Evolutionary conservation across 2,113 vertebrate genomes (phyloP).

Genomic region (Synodontis membranacea): DNA sequence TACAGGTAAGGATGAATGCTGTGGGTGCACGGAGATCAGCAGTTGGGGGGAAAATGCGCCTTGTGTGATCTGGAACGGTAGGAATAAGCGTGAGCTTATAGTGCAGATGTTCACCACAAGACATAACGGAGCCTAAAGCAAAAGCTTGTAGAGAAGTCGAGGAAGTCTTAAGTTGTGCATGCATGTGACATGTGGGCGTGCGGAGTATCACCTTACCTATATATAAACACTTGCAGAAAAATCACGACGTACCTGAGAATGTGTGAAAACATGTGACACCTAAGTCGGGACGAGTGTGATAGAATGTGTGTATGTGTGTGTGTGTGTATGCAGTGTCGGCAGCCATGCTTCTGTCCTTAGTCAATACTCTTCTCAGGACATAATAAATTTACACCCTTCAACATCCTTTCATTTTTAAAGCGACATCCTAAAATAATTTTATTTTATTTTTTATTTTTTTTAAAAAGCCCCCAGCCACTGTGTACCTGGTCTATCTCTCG

Average conservation of each 20-base stretch:
- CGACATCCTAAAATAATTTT: background rate
- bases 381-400: background rate
- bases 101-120: background rate
- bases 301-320: background rate
- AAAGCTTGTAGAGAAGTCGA: background rate
- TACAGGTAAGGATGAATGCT: background rate
- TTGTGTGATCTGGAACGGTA: background rate
- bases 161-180: no score
- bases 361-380: background rate
- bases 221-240: background rate
- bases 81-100: background rate
- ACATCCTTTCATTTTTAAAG: background rate
- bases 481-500: background rate
- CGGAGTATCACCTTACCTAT: background rate
- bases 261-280: constrained; percentile 5
- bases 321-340: background rate
- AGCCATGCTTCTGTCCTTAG: background rate
- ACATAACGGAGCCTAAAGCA: background rate
- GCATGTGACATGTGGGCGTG: background rate
- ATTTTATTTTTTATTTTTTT: no score
- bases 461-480: no score
- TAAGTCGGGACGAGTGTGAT: background rate
- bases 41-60: background rate
- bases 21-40: background rate
- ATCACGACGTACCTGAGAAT: background rate